Evolutionary conservation across 1,140 invertebrate species (phyloP).

Genomic region (Orchestia grillus): DNA sequence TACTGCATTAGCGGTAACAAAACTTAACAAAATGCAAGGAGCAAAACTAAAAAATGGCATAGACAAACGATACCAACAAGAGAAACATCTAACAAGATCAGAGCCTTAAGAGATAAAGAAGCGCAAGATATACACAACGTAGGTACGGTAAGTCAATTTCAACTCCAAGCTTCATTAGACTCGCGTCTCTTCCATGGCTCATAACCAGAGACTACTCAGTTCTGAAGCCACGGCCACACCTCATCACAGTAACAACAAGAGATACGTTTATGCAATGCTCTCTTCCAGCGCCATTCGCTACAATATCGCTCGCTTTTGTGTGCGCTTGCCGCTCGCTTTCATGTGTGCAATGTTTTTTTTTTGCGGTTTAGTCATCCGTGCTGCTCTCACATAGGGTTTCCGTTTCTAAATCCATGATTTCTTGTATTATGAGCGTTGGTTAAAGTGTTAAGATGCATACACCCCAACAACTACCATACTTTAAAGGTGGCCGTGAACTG

Average conservation of each 20-base stretch:
- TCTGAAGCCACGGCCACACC: not conserved
- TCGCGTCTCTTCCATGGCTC: not conserved
- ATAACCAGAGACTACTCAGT: not conserved
- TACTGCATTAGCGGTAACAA: not conserved
- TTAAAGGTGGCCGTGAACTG: not conserved
- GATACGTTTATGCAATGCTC: too few species aligned
- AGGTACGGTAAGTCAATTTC: not conserved
- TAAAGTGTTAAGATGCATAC: not conserved
- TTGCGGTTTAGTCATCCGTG: not conserved
- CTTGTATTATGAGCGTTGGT: not conserved
- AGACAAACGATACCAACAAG: constrained; percentile 15
- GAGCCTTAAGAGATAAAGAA: constrained; percentile 5
- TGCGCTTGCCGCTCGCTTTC: too few species aligned
- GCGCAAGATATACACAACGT: constrained; percentile 31
- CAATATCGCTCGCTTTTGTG: too few species aligned
- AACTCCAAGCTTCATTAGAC: not conserved
- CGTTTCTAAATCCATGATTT: not conserved
- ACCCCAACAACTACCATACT: not conserved
- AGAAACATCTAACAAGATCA: constrained; percentile 17
- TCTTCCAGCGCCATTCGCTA: too few species aligned
- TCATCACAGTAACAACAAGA: not conserved
- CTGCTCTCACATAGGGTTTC: not conserved
- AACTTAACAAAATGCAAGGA: constrained; percentile 44
- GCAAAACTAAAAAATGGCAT: constrained; percentile 7
- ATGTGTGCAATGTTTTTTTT: too few species aligned